Evolutionary conservation across 2,113 vertebrate genomes (phyloP), one percentile per base, ranked within the genome.

Genomic region (Seriola rivoliana): DNA sequence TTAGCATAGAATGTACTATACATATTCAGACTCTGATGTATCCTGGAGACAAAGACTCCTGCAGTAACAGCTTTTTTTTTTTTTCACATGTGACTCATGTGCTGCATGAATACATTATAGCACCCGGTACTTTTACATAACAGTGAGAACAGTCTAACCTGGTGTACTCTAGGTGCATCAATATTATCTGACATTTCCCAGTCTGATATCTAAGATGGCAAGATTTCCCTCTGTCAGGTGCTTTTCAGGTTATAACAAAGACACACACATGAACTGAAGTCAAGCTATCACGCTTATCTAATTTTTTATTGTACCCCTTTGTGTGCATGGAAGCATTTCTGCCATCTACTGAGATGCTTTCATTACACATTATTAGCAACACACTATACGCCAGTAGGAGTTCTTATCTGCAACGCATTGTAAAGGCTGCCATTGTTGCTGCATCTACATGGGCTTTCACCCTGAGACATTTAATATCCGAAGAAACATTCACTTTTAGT

Each of bases 341-440:
- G 3, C 19, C 17, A 21, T 36, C 34, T n/a, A n/a, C 44, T 16
- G 42, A 62, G 46, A 40, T 11, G 4, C 3, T 6, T 40, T 40
- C 46, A 71, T 54, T 34, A 44, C 13, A 80, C 21, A 44, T 42
- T 40, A 58, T 21, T 54, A 57, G 72, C 16, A 14, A 50, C 21
- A 21, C 34, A 52, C n/a, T 12, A 5, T 12, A 36, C 9, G n/a
- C 23, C 6, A 46, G 13, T 3, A n/a, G 6, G 23, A 58, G 34
- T 69, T 54, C 44, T 75, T 68, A 81, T 60, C 71, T 9, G 13
- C 63, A 32, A 10, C 6, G 2, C 34, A 68, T 29, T 62, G 10
- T 73, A 7, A 36, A 21, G 2, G 3, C 32, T 17, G 42, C 10
- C 40, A 23, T n/a, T 16, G 14, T 21, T 46, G 50, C 21, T 50